These are phyloP conservation scores for Egretta garzetta DNA, from an alignment of 2,113 vertebrate species.

Conservation along the genomic window DNA sequence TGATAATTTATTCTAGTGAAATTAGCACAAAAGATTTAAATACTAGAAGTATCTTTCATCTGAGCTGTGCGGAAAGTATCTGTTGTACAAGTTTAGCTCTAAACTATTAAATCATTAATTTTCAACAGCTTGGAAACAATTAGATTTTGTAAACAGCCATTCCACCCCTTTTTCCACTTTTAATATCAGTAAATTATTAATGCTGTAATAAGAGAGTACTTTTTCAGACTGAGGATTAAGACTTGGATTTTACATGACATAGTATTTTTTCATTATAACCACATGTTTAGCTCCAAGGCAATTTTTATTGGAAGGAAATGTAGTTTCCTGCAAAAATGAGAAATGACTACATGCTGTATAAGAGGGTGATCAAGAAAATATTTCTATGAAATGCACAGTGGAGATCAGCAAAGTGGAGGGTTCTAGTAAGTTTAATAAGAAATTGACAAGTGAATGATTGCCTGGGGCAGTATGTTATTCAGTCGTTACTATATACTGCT, in stretches of 20 bases:
- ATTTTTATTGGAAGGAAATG: conserved; percentile 51
- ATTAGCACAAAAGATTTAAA: neutral
- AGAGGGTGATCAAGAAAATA: conserved; percentile 35
- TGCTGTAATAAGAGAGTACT: neutral
- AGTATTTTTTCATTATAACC: conserved; percentile 41
- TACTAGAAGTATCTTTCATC: neutral
- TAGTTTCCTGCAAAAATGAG: conserved; percentile 51
- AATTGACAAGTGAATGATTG: neutral
- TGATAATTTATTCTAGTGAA: neutral
- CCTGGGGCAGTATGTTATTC: neutral
- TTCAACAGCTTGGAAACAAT: conserved; percentile 12
- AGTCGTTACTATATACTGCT: neutral
- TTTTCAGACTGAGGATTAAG: conserved; percentile 21
- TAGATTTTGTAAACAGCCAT: neutral
- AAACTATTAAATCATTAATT: conserved; percentile 22
- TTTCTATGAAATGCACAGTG: neutral
- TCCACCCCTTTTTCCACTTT: neutral
- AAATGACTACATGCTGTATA: neutral
- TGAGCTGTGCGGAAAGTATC: neutral
- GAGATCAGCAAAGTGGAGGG: neutral
- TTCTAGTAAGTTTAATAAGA: conserved; percentile 6
- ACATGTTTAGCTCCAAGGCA: conserved; percentile 47
- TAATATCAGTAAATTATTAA: conserved; percentile 32
- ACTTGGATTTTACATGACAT: conserved; percentile 42
- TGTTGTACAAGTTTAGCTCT: neutral